These are phyloP conservation scores for Cabera pusaria DNA, from an alignment of 2,888 invertebrate genomes.

Conservation along the genomic window DNA sequence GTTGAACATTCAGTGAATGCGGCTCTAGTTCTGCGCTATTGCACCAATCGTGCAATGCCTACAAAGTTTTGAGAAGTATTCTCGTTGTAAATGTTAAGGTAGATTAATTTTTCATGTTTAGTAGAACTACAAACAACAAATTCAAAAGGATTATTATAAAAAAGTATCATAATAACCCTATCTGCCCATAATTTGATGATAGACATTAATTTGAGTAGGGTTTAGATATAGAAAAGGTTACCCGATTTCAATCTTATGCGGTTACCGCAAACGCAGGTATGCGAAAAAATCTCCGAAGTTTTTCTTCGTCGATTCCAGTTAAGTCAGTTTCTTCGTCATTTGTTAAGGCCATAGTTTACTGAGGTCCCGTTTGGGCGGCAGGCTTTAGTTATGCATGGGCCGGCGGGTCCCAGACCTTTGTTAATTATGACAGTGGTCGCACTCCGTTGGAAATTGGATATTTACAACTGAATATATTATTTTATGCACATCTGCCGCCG, in stretches of 20 bases:
- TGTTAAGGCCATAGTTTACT: slow-evolving; percentile 50
- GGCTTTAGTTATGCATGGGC: slow-evolving; percentile 69
- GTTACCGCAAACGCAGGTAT: too few species aligned
- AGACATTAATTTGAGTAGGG: slow-evolving; percentile 12
- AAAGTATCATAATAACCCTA: background rate
- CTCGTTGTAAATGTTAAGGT: too few species aligned
- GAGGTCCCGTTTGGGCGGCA: slow-evolving; percentile 48
- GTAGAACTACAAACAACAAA: too few species aligned
- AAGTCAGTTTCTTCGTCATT: slow-evolving; percentile 19
- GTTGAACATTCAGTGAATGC: slow-evolving; percentile 6
- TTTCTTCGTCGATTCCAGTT: slow-evolving; percentile 22
- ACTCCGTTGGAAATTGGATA: slow-evolving; percentile 60
- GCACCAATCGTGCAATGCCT: background rate
- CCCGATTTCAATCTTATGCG: too few species aligned
- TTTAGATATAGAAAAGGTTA: slow-evolving; percentile 3
- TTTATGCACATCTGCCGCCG: slow-evolving; percentile 23
- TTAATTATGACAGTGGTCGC: slow-evolving; percentile 71
- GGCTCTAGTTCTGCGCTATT: slow-evolving; percentile 3
- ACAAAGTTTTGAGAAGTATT: background rate
- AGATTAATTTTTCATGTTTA: too few species aligned
- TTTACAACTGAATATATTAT: slow-evolving; percentile 42
- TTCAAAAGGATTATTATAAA: background rate
- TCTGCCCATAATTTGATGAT: slow-evolving; percentile 11
- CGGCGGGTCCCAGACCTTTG: slow-evolving; percentile 56
- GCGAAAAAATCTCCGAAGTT: too few species aligned